Evolutionary conservation across 2,113 vertebrate genomes (phyloP), one percentile per base, ranked within the genome.

Genomic region (Phocoena sinus): DNA sequence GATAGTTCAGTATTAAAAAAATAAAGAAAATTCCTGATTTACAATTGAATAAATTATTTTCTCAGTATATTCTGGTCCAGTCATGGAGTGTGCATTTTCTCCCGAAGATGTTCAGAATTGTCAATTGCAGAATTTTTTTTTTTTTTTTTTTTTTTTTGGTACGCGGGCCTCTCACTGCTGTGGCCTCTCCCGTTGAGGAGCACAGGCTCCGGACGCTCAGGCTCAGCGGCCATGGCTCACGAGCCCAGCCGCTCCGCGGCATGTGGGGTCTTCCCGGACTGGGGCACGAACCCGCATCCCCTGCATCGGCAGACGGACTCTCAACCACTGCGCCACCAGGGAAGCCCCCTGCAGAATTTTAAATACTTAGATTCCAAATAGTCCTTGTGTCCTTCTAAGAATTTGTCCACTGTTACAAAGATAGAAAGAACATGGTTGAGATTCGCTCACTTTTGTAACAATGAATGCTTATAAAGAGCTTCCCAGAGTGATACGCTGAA

Each of bases 31-130:
- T 73, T 88, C 60, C 47, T 94, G 47, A 87, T 94, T 96, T 96
- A 96, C 31, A 97, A 79, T 87, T 76, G 60, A 98, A 97, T 97
- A 98, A 98, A 98, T 97, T 97, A 98, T 97, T 98, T 98, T 98
- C 95, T 97, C 81, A 97, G 17, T 94, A 95, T 94, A 85, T 92
- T 89, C 94, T 94, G 62, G 92, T 97, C 80, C 96, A 62, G 80
- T 97, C 33, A 65, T 97, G 89, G 92, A 94, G 84, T 96, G 47
- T 96, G 33, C 2, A 77, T 84, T 73, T 92, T 68, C 70, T 93
- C 21, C 71, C 36, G 88, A 58, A 96, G 47, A 58, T 74, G n/a
- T 90, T 96, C 14, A 80, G 50, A 71, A 83, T 21, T 28, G 31
- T 91, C 50, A 58, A 1, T 60, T 80, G 6, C 33, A 94, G 68